Conservation (phyloP, 2,113 vertebrate species). For the Telmatochromis brachygnathus region DNA sequence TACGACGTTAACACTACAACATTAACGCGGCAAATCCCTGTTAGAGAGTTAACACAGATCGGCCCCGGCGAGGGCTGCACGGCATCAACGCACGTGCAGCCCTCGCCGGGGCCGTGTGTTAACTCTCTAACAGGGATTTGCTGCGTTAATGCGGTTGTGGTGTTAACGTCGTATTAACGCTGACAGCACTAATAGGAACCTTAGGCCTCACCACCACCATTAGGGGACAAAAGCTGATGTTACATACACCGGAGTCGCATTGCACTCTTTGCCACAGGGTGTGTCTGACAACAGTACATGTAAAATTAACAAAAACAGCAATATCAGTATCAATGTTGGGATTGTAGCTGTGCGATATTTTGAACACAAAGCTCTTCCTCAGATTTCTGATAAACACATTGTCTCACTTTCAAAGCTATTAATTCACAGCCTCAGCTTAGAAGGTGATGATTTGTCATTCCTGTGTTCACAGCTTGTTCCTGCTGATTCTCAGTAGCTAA, state of each 20-base stretch:
- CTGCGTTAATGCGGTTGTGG: neutral
- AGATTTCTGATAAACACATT: neutral
- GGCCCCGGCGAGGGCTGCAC: neutral
- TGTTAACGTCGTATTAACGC: fast-evolving
- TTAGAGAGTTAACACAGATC: neutral
- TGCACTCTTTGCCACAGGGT: neutral
- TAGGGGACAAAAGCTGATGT: neutral
- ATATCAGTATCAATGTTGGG: neutral
- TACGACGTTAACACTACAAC: fast-evolving
- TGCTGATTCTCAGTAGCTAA: neutral
- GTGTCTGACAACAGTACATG: neutral
- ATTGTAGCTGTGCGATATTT: neutral
- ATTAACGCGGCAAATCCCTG: fast-evolving
- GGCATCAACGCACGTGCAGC: no score
- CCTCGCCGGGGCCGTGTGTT: fast-evolving
- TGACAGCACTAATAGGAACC: neutral
- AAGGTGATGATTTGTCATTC: neutral
- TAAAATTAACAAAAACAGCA: neutral
- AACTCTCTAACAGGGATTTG: fast-evolving
- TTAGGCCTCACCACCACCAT: neutral
- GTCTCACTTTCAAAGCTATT: neutral
- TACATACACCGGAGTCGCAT: neutral
- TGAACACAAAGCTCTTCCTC: neutral
- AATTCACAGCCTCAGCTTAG: neutral
- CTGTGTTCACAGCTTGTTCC: neutral